A percentile compares a stretch with the other conserved stretches of the same genome.
Conservation (phyloP, 2,797 vertebrate species). For the Trichosurus vulpecula region DNA sequence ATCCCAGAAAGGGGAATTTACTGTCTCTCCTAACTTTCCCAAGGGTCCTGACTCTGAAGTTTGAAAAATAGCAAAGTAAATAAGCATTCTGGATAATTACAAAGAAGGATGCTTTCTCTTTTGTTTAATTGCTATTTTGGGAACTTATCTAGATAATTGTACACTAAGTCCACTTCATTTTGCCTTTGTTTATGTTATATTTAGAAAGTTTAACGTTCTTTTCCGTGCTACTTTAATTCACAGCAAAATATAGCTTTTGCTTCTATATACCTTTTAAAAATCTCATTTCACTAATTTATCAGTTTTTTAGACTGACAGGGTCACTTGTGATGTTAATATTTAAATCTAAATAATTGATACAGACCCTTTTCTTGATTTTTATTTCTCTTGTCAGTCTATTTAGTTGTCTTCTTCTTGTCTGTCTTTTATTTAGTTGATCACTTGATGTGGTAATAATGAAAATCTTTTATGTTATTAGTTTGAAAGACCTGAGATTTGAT, state of each 20-base stretch:
- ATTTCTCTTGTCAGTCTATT: slow-evolving; percentile 15
- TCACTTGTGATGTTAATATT: background rate
- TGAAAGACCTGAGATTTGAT: background rate
- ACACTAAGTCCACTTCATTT: background rate
- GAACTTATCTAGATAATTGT: background rate
- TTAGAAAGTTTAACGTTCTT: background rate
- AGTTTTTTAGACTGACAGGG: background rate
- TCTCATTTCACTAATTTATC: slow-evolving; percentile 16
- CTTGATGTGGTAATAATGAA: background rate
- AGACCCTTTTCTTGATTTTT: slow-evolving; percentile 14
- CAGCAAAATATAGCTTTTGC: background rate
- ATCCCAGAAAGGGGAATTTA: background rate
- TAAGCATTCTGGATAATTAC: background rate
- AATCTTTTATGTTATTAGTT: background rate
- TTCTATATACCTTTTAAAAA: slow-evolving; percentile 9
- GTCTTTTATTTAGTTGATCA: background rate
- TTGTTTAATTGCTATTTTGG: background rate
- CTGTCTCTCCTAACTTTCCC: background rate
- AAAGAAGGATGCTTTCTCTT: background rate
- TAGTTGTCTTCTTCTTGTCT: background rate
- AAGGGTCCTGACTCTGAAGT: background rate
- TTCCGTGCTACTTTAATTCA: slow-evolving; percentile 4
- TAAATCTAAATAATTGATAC: background rate
- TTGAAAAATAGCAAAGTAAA: background rate
- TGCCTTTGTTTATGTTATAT: background rate